Conservation (phyloP, 1,140 invertebrate species). For the Solen grandis region DNA sequence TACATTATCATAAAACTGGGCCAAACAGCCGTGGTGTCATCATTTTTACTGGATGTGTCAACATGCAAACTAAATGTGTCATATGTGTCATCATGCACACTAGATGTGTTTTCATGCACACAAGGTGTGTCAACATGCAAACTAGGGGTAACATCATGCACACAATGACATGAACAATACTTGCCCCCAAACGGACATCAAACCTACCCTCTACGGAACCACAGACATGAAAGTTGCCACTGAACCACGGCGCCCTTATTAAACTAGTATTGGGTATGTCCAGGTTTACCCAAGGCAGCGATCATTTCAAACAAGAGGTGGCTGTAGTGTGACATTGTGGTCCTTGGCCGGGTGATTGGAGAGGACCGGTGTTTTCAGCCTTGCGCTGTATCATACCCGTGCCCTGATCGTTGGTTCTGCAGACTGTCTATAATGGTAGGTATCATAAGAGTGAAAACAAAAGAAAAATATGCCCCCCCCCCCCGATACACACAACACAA, state of each 20-base stretch:
- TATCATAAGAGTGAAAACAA: background rate
- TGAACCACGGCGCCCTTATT: background rate
- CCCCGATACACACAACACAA: background rate
- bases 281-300: slow-evolving; percentile 50
- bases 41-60: no score
- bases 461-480: no score
- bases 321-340: background rate
- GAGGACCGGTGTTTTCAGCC: slow-evolving; percentile 30
- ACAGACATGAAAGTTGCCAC: no score
- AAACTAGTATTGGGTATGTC: background rate
- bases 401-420: slow-evolving; percentile 22
- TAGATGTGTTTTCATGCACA: no score
- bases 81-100: no score
- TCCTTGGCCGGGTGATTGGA: background rate
- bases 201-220: background rate
- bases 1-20: no score
- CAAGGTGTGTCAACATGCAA: no score
- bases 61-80: no score
- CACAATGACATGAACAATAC: no score
- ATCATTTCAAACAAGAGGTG: background rate
- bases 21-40: no score
- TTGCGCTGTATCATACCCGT: slow-evolving; percentile 39
- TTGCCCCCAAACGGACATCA: background rate
- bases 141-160: no score
- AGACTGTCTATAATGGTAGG: slow-evolving; percentile 5